These are phyloP conservation scores for Neuroterus valhalla DNA, from an alignment of 1,140 invertebrate genomes.

Conservation along the genomic window DNA sequence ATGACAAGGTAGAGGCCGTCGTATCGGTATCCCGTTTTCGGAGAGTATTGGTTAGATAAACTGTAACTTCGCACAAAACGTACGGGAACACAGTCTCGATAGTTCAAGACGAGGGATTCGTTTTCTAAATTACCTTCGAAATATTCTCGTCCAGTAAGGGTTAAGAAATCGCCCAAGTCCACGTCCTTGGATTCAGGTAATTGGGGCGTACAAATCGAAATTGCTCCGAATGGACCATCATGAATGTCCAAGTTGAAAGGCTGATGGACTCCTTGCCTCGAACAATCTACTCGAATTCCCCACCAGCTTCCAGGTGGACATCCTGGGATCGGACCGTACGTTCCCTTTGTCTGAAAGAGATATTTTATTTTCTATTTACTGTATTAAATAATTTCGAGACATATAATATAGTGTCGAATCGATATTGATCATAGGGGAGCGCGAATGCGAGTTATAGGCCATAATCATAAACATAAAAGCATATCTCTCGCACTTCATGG, in stretches of 20 bases:
- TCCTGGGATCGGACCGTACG: slow-evolving; percentile 62
- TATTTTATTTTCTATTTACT: no score
- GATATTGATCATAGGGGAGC: no score
- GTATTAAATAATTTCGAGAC: no score
- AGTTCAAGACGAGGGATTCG: slow-evolving; percentile 63
- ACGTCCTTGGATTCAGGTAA: slow-evolving; percentile 58
- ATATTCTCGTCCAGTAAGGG: slow-evolving; percentile 64
- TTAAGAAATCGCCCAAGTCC: slow-evolving; percentile 65
- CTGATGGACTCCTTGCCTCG: slow-evolving; percentile 63
- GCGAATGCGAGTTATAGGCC: no score
- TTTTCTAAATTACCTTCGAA: slow-evolving; percentile 27
- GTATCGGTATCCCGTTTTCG: slow-evolving; percentile 69
- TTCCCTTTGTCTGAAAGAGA: slow-evolving; percentile 47
- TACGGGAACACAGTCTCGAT: slow-evolving; percentile 65
- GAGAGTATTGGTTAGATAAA: slow-evolving; percentile 65
- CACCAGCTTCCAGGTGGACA: slow-evolving; percentile 69
- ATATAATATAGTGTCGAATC: no score
- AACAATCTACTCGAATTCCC: slow-evolving; percentile 71
- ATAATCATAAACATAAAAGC: no score
- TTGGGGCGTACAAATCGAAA: slow-evolving; percentile 66
- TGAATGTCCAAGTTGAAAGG: slow-evolving; percentile 64
- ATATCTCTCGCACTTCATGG: no score
- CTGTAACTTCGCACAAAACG: slow-evolving; percentile 67
- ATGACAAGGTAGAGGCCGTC: slow-evolving; percentile 68
- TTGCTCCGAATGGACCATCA: slow-evolving; percentile 66